Percentiles rank a stretch among this genome's conserved stretches.
Conservation (phyloP, 2,113 vertebrate genomes). For the Heterocephalus glaber region DNA sequence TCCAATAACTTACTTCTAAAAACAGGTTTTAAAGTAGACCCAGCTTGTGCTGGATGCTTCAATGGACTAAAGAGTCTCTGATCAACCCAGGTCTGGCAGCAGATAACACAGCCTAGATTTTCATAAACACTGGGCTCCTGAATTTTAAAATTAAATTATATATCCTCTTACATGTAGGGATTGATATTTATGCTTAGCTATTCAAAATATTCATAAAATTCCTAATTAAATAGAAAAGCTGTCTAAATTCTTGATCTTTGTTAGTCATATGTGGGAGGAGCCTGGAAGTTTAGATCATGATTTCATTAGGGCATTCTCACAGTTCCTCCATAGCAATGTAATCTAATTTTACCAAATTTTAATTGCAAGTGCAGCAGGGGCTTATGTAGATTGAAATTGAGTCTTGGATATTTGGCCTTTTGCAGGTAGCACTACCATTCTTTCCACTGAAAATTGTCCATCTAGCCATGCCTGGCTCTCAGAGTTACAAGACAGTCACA, state of each 20-base stretch:
- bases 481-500: not conserved
- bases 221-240: conserved; percentile 73
- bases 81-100: not conserved
- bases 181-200: conserved; percentile 46
- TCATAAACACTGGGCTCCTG: not conserved
- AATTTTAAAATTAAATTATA: conserved; percentile 61
- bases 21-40: conserved; percentile 35
- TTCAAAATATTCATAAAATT: conserved; percentile 74
- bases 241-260: conserved; percentile 71
- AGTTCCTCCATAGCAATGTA: conserved; percentile 62
- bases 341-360: conserved; percentile 78
- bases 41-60: not conserved
- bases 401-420: conserved; percentile 33
- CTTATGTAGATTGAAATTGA: conserved; percentile 49
- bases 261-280: conserved; percentile 72
- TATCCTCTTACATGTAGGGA: not conserved
- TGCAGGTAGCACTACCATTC: not conserved
- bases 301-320: conserved; percentile 72
- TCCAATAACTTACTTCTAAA: not conserved
- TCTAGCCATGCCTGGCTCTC: not conserved
- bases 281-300: conserved; percentile 68
- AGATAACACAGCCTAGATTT: not conserved
- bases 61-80: not conserved
- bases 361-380: conserved; percentile 63
- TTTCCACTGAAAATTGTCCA: not conserved